These are phyloP conservation scores for Ditula angustiorana DNA, from an alignment of 2,888 invertebrate genomes.

Conservation along the genomic window DNA sequence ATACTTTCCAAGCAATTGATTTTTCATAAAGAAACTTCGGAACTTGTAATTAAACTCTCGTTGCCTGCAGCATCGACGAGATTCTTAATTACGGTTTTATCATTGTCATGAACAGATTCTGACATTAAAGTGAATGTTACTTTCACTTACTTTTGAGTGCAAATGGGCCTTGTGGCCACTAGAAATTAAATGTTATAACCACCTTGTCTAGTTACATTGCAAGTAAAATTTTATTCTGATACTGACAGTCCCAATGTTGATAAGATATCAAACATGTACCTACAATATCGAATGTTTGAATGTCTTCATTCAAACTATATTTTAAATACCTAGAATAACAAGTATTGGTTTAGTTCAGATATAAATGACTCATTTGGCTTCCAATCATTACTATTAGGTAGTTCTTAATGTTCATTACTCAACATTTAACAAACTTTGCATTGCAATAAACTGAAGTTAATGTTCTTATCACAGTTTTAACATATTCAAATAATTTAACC, in stretches of 20 bases:
- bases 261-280: conserved; percentile 18
- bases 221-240: conserved; percentile 6
- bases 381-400: background rate
- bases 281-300: conserved; percentile 10
- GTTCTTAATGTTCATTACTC: background rate
- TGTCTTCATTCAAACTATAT: conserved; percentile 5
- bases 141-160: conserved; percentile 64
- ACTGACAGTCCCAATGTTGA: conserved; percentile 15
- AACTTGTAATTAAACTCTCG: background rate
- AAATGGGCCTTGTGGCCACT: conserved; percentile 56
- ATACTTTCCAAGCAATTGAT: conserved; percentile 1
- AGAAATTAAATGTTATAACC: conserved; percentile 10
- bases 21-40: background rate
- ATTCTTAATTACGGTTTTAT: conserved; percentile 16
- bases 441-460: background rate
- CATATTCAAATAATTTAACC: background rate
- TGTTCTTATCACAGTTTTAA: background rate
- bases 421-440: background rate
- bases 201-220: background rate
- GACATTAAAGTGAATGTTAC: conserved; percentile 73
- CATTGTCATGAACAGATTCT: conserved; percentile 12
- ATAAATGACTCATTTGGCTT: conserved; percentile 3
- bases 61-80: background rate
- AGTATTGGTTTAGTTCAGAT: background rate
- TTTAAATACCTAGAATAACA: conserved; percentile 31